Evolutionary conservation across 1,140 invertebrate genomes (phyloP).

Genomic region (Heliothis virescens): DNA sequence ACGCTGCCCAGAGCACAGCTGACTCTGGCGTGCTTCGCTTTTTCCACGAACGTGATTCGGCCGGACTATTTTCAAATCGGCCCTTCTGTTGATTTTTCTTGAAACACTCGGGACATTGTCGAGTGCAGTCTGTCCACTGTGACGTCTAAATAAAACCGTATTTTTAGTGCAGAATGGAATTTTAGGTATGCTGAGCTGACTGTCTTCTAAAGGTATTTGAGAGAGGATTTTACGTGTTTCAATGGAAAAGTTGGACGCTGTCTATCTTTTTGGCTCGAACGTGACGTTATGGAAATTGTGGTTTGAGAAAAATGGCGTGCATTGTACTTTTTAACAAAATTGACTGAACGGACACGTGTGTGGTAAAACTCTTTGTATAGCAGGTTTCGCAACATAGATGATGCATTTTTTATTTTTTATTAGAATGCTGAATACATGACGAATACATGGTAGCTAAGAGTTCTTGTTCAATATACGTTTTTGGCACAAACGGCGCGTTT

Average conservation of each 20-base stretch:
- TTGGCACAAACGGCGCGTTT: too few relatives aligned
- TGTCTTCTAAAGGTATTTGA: neutral
- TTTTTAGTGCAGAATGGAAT: neutral
- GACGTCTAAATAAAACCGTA: constrained; percentile 21
- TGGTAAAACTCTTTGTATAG: too few relatives aligned
- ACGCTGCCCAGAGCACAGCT: constrained; percentile 15
- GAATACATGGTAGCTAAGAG: too few relatives aligned
- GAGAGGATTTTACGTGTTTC: constrained; percentile 3
- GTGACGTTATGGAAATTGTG: neutral
- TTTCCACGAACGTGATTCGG: constrained; percentile 37
- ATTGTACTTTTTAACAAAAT: too few relatives aligned
- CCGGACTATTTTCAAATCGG: constrained; percentile 34
- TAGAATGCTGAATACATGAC: too few relatives aligned
- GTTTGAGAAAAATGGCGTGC: too few relatives aligned
- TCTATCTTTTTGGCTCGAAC: neutral
- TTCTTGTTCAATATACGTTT: too few relatives aligned
- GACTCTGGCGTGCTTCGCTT: constrained; percentile 25
- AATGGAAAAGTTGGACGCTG: neutral
- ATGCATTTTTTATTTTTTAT: too few relatives aligned
- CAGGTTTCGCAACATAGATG: too few relatives aligned
- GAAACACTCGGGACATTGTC: constrained; percentile 14
- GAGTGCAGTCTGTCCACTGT: neutral
- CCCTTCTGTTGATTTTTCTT: constrained; percentile 38
- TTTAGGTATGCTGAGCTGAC: constrained; percentile 3
- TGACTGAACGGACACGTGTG: too few relatives aligned